Conservation (phyloP, 2,888 invertebrate genomes). For the Drosophila phalerata region DNA sequence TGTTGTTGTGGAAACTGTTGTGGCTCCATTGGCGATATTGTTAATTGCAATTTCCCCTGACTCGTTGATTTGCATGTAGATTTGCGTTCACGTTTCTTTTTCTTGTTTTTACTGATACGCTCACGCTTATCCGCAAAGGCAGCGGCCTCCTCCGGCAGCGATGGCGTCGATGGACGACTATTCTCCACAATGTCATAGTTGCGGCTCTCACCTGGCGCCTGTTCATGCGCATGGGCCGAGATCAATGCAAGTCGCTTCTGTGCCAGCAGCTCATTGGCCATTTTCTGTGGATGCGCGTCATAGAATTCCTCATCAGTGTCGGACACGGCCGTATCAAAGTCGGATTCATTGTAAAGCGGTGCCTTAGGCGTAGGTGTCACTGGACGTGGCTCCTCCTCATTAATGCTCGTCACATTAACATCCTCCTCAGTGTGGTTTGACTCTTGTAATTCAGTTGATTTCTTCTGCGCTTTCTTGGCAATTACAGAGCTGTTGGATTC, state of each 20-base stretch:
- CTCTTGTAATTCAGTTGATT: slow-evolving; percentile 66
- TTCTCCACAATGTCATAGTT: slow-evolving; percentile 88
- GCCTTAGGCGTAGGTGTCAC: slow-evolving; percentile 83
- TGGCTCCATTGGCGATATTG: background rate
- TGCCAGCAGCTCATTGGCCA: slow-evolving; percentile 90
- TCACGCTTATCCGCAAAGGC: slow-evolving; percentile 65
- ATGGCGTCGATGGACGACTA: slow-evolving; percentile 89
- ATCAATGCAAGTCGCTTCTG: slow-evolving; percentile 91
- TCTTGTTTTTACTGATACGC: slow-evolving; percentile 87
- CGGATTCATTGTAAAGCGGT: slow-evolving; percentile 91
- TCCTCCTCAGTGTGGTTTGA: slow-evolving; percentile 44
- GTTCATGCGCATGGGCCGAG: slow-evolving; percentile 87
- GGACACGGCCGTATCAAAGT: slow-evolving; percentile 93
- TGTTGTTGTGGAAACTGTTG: slow-evolving; percentile 15
- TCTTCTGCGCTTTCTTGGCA: slow-evolving; percentile 82
- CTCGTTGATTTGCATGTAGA: slow-evolving; percentile 80
- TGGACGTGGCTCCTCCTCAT: slow-evolving; percentile 64
- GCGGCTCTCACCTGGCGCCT: slow-evolving; percentile 85
- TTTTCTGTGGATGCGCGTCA: slow-evolving; percentile 92
- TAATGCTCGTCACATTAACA: slow-evolving; percentile 82
- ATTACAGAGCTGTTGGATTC: slow-evolving; percentile 86
- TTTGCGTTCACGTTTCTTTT: slow-evolving; percentile 89
- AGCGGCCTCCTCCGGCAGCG: slow-evolving; percentile 85
- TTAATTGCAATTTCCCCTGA: slow-evolving; percentile 30
- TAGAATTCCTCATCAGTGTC: slow-evolving; percentile 96